Evolutionary conservation across 2,797 vertebrate genomes (phyloP), one percentile per base, ranked within the genome.

Genomic region (Oophaga sylvatica): DNA sequence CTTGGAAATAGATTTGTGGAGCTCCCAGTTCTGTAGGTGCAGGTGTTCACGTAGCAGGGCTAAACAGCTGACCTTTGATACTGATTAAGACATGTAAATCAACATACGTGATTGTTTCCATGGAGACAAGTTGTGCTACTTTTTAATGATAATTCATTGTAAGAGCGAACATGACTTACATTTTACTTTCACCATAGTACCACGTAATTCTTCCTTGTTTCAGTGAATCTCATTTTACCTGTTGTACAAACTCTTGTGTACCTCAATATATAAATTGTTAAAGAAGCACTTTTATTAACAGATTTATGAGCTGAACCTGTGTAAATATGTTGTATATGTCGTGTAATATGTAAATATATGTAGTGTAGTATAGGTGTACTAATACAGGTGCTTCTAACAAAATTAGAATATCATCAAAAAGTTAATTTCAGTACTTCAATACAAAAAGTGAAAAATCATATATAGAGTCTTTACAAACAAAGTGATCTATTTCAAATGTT

Each of bases 41-140:
- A 48, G n/a, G 19, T 84, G 11, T 60, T 84, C 82, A 84, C 82
- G 68, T 84, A 84, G 82, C 68, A 35, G n/a, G 53, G 9, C 67
- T 73, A 83, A 60, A 73, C 26, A 16, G 13, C 29, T 62, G 82
- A 84, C 82, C 82, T 84, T 84, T 84, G 82, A 31, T 60, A 73
- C 68, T 62, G 53, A 35, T 73, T 60, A 60, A 62, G 22, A 70
- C 5, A 16, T 4, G 82, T 84, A 73, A 84, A 75, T 84, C 17
- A 84, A 73, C 45, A 75, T 68, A 48, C 31, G 82, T 45, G 20
- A 84, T 75, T 84, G 56, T 62, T 75, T 45, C 82, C 41, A 60
- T 41, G 22, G 56, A 31, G 56, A 75, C 15, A 45, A 35, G 48
- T n/a, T 56, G 53, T 73, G n/a, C 53, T 59, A 83, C 48, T 29